phyloP scores from a whole-genome alignment of 2,888 invertebrate species.

The Ochropleura leucogaster region DNA sequence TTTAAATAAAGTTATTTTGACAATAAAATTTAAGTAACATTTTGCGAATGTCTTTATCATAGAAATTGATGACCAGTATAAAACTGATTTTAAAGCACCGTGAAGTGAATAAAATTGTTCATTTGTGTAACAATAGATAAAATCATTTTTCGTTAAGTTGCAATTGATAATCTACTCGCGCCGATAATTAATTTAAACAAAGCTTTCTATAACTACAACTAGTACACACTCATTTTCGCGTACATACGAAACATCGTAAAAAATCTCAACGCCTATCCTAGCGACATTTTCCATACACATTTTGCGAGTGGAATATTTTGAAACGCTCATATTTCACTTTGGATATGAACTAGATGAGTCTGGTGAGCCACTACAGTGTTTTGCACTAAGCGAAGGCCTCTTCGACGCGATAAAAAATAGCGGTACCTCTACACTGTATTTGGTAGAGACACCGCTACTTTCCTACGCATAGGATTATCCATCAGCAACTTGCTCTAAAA shows the following conservation, averaged over 20 bases:
- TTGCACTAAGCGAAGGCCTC: conserved; percentile 66
- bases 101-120: too few relatives aligned
- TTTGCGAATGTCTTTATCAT: too few relatives aligned
- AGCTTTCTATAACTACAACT: too few relatives aligned
- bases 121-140: too few relatives aligned
- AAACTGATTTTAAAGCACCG: too few relatives aligned
- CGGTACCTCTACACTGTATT: conserved; percentile 52
- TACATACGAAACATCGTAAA: not conserved
- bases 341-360: conserved; percentile 70
- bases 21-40: too few relatives aligned
- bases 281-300: conserved; percentile 59
- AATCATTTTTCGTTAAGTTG: too few relatives aligned
- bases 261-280: conserved; percentile 1
- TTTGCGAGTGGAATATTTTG: conserved; percentile 66
- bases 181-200: too few relatives aligned
- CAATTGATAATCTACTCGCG: too few relatives aligned
- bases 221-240: not conserved
- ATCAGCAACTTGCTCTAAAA: too few relatives aligned
- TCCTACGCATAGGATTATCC: conserved; percentile 55
- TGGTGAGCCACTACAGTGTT: conserved; percentile 72
- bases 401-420: conserved; percentile 69
- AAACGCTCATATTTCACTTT: conserved; percentile 72
- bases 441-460: not conserved
- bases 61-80: too few relatives aligned
- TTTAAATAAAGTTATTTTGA: too few relatives aligned